Conservation (phyloP, 2,113 vertebrate species). For the Entelurus aequoreus region DNA sequence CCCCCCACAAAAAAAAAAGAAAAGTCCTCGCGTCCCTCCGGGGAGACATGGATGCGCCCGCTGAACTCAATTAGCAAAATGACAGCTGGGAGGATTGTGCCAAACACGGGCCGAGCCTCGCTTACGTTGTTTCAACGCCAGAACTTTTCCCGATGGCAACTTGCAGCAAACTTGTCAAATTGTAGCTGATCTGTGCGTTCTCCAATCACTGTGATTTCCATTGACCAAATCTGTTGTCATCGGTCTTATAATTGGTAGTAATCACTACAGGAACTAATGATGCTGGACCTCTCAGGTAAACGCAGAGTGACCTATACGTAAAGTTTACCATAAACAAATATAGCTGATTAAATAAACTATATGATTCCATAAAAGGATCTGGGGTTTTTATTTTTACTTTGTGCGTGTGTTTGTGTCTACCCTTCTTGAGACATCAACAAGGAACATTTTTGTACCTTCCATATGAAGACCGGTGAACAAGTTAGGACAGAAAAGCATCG, state of each 20-base stretch:
- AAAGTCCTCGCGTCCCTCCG: slow-evolving; percentile 40
- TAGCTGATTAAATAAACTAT: slow-evolving; percentile 48
- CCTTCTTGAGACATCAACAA: too few species aligned
- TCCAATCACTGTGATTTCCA: slow-evolving; percentile 54
- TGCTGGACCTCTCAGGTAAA: slow-evolving; percentile 71
- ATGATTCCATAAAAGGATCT: not conserved
- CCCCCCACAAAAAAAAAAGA: slow-evolving; percentile 47
- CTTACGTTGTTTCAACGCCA: slow-evolving; percentile 15
- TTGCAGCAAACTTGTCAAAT: not conserved
- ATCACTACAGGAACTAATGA: slow-evolving; percentile 35
- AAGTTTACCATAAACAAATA: slow-evolving; percentile 36
- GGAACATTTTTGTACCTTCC: too few species aligned
- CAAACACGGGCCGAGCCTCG: slow-evolving; percentile 52
- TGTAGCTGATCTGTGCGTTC: slow-evolving; percentile 8
- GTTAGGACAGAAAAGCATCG: too few species aligned
- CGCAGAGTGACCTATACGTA: slow-evolving; percentile 9
- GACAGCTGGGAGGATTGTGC: slow-evolving; percentile 61
- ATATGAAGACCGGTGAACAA: too few species aligned
- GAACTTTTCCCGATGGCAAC: too few species aligned
- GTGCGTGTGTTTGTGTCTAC: too few species aligned
- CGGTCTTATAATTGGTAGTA: slow-evolving; percentile 20
- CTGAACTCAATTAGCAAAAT: slow-evolving; percentile 56
- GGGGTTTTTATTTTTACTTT: not conserved
- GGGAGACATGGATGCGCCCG: slow-evolving; percentile 36
- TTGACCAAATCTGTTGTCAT: slow-evolving; percentile 38